Base-by-base conservation (phyloP, 1,140 invertebrate genomes). In the Drosophila rhopaloa region DNA sequence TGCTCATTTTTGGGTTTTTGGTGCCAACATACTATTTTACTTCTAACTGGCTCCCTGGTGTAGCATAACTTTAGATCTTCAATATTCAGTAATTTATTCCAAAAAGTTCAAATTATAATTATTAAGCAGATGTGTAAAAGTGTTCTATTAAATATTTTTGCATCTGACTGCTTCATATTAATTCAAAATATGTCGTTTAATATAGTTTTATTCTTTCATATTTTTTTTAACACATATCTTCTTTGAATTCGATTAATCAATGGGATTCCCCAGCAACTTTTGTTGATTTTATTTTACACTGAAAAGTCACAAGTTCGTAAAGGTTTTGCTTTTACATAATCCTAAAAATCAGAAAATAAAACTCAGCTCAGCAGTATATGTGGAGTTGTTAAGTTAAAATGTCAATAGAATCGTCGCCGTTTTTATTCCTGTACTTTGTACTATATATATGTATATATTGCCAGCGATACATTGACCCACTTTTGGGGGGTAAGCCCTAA, bases 321-420 rank as follows among this genome's bases (percentile, higher is more conserved):
- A 1, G 27, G 10, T 14, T 5, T 32, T 16, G n/a, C 1, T 50
- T 51, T 35, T n/a, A 37, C 29, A 10, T 24, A n/a, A 10, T 16
- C 14, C 40, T 37, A 55, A 35, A 71, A 50, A 71, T 58, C 37
- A 32, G 32, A 50, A 58, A 70, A 19, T 41, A 44, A 70, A 70
- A 68, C 24, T 35, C 6, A 16, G 38, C 44, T 55, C 47, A 35
- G 16, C 32, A 72, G 32, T 57, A 47, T 14, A 24, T 71, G 44
- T 50, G 24, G 47, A 41, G 44, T 43, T 62, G 58, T 32, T 37
- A 60, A 76, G 63, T 59, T 59, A 63, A 59, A 80, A 79, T 71
- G 75, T 78, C 75, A 78, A 78, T 77, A 71, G 65, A 46, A 77
- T 71, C 29, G 55, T 3, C 29, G 53, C 5, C 38, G 44, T 57